A percentile compares a stretch with the other conserved stretches of the same genome.
These are phyloP conservation scores for Chrysaora quinquecirrha DNA, from an alignment of 30 jellyfish, hydroid and myxozoan genomes.

Conservation along the genomic window DNA sequence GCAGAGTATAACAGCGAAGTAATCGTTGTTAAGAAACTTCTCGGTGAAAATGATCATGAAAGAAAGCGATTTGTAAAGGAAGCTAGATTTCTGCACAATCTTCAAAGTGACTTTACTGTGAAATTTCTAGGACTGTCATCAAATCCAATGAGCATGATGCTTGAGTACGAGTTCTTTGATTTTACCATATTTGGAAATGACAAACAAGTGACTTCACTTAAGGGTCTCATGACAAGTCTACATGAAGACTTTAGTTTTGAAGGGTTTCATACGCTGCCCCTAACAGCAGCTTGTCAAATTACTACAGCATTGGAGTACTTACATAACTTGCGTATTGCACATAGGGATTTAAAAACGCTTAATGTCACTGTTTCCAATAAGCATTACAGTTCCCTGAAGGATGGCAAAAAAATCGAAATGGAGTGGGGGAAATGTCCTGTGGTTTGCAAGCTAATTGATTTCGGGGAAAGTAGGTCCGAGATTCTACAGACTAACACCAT, in stretches of 20 bases:
- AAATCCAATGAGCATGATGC: slow-evolving; percentile 25
- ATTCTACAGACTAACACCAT: background rate
- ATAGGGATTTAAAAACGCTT: slow-evolving; percentile 25
- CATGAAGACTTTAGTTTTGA: background rate
- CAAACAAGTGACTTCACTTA: background rate
- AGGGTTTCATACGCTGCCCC: background rate
- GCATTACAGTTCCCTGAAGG: background rate
- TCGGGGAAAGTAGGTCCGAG: slow-evolving; percentile 39
- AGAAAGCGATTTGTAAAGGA: slow-evolving; percentile 7
- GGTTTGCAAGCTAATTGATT: slow-evolving; percentile 12
- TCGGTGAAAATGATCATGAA: slow-evolving; percentile 4
- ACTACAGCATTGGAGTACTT: slow-evolving; percentile 15
- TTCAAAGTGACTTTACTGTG: no score
- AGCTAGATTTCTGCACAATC: no score
- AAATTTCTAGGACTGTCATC: no score
- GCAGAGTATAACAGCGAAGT: slow-evolving; percentile 5
- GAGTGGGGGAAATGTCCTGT: background rate
- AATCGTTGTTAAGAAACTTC: slow-evolving; percentile 11
- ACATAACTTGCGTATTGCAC: slow-evolving; percentile 23
- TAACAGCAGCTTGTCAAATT: background rate
- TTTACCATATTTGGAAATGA: slow-evolving; percentile 16
- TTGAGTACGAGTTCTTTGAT: slow-evolving; percentile 30
- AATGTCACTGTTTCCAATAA: slow-evolving; percentile 28
- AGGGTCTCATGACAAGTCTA: background rate
- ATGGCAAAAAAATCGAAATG: background rate